phyloP scores from a whole-genome alignment of 2,888 invertebrate species.

The Norana najaformis region DNA sequence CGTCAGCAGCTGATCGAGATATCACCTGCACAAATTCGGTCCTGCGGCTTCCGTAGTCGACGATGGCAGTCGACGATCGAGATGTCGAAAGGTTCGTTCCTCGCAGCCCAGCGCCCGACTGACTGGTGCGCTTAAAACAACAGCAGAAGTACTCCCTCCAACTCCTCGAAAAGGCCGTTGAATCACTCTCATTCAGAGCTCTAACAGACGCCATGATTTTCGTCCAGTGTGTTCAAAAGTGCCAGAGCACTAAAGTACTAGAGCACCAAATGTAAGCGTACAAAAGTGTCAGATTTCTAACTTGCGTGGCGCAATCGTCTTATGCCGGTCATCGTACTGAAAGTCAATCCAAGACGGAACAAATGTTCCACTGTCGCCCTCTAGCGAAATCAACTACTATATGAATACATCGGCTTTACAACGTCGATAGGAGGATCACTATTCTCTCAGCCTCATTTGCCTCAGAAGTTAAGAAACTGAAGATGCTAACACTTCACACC shows the following conservation, averaged over 20 bases:
- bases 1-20: neutral
- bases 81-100: neutral
- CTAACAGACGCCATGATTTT: neutral
- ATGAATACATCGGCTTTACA: neutral
- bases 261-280: neutral
- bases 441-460: neutral
- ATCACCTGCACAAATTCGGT: neutral
- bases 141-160: neutral
- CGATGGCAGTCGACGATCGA: neutral
- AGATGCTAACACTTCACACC: neutral
- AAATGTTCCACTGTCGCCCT: too few relatives aligned
- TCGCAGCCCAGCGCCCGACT: neutral
- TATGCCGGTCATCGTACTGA: too few relatives aligned
- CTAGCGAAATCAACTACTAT: neutral
- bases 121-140: neutral
- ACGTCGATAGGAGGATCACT: neutral
- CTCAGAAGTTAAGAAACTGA: neutral
- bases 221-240: neutral
- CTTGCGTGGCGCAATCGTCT: neutral
- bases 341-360: neutral
- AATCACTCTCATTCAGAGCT: neutral
- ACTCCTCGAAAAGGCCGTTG: neutral
- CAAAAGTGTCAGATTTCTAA: neutral
- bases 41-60: conserved; percentile 9
- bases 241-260: neutral